Base-by-base conservation (phyloP, 1,140 invertebrate species). In the Drosophila carrolli region DNA sequence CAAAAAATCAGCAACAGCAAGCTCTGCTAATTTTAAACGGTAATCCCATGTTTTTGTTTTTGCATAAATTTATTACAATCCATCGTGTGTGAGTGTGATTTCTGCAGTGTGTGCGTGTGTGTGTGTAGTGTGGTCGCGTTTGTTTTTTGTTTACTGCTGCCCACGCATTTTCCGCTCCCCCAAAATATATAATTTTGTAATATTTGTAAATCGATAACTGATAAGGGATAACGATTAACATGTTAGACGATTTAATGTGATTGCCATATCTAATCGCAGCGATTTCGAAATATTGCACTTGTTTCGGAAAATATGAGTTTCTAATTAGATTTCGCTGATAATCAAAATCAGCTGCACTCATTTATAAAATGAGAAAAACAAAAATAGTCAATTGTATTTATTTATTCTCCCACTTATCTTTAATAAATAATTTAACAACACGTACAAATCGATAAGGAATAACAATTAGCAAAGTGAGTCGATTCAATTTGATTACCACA, bases 11-110 rank as follows among this genome's bases (percentile, higher is more conserved):
- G 65, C 56, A 61, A 60, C 63, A 85, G 46, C 63, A 70, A 83
- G 66, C 66, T 59, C 79, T 73, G 66, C 59, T 88, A 88, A 86
- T 79, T 86, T 83, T 50, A 61, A 86, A 88, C 79, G 84, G 82
- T 86, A 86, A 86, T 88, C 83, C 81, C 86, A 59, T 79, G 46
- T 58, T 66, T 66, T 75, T 61, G 60, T 66, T 72, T 63, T 78
- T 78, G 65, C 70, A 72, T 47, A 66, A 72, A 66, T 78, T 60
- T 71, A 44, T 75, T 67, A 61, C 14, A 75, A 35, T 77, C 32
- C 54, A 61, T 54, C 19, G 46, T 43, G 43, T 65, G 38, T 57
- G 40, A 50, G 62, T 63, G 57, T 66, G 40, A 44, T 35, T 48
- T 35, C 51, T 35, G 29, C 40, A 57, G 19, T 59, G 38, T 58